A percentile compares a stretch with the other conserved stretches of the same genome.
Evolutionary conservation across 2,797 vertebrate species (phyloP).

Genomic region (Enteromius argenteus): DNA sequence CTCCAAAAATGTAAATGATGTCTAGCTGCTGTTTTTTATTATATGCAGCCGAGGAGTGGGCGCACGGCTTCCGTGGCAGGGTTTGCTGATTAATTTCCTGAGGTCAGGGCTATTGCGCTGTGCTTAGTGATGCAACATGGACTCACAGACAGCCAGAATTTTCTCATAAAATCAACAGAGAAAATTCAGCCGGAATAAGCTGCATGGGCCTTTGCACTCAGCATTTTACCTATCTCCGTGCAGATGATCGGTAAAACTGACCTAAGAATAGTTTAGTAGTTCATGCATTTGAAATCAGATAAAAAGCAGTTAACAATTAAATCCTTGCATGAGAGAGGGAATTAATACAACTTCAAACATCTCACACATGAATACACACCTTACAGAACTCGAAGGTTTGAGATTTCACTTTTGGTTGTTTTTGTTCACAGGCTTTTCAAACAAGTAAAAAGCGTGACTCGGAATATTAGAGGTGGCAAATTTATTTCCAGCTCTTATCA

Average conservation of each 20-base stretch:
- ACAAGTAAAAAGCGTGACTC: not conserved
- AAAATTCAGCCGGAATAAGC: conserved; percentile 33
- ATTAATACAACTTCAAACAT: not conserved
- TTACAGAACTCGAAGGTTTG: not conserved
- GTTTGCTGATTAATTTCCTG: conserved; percentile 61
- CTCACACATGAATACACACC: conserved; percentile 2
- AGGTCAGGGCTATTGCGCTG: conserved; percentile 60
- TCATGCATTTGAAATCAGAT: not conserved
- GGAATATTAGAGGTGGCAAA: not conserved
- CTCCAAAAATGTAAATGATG: conserved; percentile 65
- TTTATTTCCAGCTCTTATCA: not conserved
- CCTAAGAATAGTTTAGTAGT: not conserved
- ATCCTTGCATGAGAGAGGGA: not conserved
- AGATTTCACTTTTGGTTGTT: not conserved
- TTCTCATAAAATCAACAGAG: conserved; percentile 64
- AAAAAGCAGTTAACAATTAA: not conserved
- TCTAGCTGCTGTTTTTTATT: conserved; percentile 64
- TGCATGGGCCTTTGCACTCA: conserved; percentile 7
- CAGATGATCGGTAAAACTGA: not conserved
- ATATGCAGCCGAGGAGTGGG: conserved; percentile 57
- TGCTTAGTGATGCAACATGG: conserved; percentile 52
- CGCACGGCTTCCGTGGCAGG: conserved; percentile 64
- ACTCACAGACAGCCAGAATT: conserved; percentile 49
- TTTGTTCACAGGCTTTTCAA: conserved; percentile 14
- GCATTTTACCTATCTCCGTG: not conserved